Conservation (phyloP, 2,888 invertebrate genomes). For the Standfussiana lucernea region DNA sequence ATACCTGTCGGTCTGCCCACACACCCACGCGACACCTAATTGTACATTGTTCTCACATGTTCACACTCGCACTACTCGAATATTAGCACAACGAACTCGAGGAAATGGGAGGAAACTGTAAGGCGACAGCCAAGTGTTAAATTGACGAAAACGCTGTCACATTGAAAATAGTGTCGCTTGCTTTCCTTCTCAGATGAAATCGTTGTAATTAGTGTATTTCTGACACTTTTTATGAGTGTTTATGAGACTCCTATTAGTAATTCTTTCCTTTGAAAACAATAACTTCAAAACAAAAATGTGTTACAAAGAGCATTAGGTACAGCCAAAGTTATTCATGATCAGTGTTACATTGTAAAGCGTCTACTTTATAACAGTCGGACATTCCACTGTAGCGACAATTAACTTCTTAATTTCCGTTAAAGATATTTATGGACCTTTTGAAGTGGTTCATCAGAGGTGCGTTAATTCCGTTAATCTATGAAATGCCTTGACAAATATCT, state of each 20-base stretch:
- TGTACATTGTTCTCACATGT: slow-evolving; percentile 83
- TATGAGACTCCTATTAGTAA: slow-evolving; percentile 32
- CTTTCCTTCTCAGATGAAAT: neutral
- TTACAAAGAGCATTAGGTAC: slow-evolving; percentile 36
- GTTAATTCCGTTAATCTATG: slow-evolving; percentile 83
- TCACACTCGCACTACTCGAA: slow-evolving; percentile 73
- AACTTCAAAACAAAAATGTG: slow-evolving; percentile 50
- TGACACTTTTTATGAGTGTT: slow-evolving; percentile 23
- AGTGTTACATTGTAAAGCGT: slow-evolving; percentile 63
- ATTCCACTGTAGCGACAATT: slow-evolving; percentile 75
- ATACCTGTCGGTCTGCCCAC: slow-evolving; percentile 73
- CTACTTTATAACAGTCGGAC: slow-evolving; percentile 71
- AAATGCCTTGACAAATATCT: slow-evolving; percentile 81
- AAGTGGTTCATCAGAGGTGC: slow-evolving; percentile 78
- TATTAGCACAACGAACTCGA: slow-evolving; percentile 77
- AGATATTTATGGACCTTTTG: slow-evolving; percentile 83
- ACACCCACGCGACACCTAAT: slow-evolving; percentile 80
- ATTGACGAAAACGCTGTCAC: slow-evolving; percentile 55
- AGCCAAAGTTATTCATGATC: slow-evolving; percentile 46
- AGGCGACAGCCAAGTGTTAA: slow-evolving; percentile 62
- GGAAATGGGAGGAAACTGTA: slow-evolving; percentile 46
- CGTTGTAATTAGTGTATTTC: slow-evolving; percentile 19
- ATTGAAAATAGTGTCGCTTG: slow-evolving; percentile 7
- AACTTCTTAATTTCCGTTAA: slow-evolving; percentile 78
- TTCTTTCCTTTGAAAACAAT: slow-evolving; percentile 44